A percentile compares a stretch with the other conserved stretches of the same genome.
These are phyloP conservation scores for Sebastes alutus DNA, from an alignment of 2,797 vertebrate genomes.

Conservation along the genomic window DNA sequence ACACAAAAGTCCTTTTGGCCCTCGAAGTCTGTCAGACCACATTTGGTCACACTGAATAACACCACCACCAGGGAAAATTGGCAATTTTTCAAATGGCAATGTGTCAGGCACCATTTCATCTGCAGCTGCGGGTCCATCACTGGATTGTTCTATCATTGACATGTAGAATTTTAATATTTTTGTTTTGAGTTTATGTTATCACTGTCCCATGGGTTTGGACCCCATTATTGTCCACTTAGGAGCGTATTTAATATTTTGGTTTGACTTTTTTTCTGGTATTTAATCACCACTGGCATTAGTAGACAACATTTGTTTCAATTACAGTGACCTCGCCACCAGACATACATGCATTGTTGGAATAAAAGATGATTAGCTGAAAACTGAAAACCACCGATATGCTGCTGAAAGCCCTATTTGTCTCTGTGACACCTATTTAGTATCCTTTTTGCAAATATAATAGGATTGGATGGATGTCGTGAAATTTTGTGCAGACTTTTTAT, in stretches of 20 bases:
- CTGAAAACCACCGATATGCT: background rate
- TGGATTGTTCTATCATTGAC: background rate
- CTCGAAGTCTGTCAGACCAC: slow-evolving; percentile 32
- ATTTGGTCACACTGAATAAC: slow-evolving; percentile 47
- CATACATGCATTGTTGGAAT: background rate
- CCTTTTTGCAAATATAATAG: no score
- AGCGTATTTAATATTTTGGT: background rate
- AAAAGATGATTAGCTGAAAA: background rate
- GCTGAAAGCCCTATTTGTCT: background rate
- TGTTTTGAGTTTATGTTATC: background rate
- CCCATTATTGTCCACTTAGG: background rate
- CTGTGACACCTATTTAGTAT: no score
- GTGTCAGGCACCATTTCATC: slow-evolving; percentile 41
- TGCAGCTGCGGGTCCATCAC: slow-evolving; percentile 1
- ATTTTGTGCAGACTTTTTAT: no score
- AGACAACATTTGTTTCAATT: background rate
- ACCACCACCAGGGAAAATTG: slow-evolving; percentile 22
- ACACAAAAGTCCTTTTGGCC: slow-evolving; percentile 21
- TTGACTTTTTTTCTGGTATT: background rate
- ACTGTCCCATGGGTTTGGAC: background rate
- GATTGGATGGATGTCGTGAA: no score
- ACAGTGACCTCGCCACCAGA: background rate
- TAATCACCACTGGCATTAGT: background rate
- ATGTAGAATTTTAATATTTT: background rate
- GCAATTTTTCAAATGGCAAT: slow-evolving; percentile 38